phyloP scores from a whole-genome alignment of 2,797 vertebrate genomes.

The Phataginus tricuspis region DNA sequence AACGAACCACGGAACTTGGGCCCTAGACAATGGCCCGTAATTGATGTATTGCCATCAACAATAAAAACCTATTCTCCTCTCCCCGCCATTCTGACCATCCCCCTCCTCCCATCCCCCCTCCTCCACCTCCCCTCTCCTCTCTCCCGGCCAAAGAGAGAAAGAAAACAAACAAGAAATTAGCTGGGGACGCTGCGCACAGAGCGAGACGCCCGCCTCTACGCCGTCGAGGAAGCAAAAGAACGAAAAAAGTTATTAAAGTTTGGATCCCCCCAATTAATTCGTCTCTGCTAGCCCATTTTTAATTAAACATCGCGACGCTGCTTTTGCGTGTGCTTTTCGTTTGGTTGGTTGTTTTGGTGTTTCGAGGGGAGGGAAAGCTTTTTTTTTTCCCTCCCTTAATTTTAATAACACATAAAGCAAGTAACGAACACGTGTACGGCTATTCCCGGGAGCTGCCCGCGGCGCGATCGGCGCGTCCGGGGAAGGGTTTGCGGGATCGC shows the following conservation, averaged over 20 bases:
- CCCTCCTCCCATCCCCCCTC: conserved; percentile 72
- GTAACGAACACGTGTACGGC: conserved; percentile 35
- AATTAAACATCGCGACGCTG: conserved; percentile 29
- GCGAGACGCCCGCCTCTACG: conserved; percentile 52
- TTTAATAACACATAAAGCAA: conserved; percentile 49
- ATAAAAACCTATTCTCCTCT: conserved; percentile 84
- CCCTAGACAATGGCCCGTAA: conserved; percentile 84
- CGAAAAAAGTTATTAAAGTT: conserved; percentile 84
- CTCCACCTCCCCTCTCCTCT: conserved; percentile 64
- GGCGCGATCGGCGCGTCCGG: neutral
- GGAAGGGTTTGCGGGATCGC: neutral
- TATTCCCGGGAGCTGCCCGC: conserved; percentile 1
- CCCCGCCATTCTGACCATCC: conserved; percentile 77
- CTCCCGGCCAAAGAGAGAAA: conserved; percentile 71
- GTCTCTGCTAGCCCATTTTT: conserved; percentile 64
- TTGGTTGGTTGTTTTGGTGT: conserved; percentile 73
- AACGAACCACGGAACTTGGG: conserved; percentile 83
- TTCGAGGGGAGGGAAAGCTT: conserved; percentile 35
- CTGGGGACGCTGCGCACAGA: conserved; percentile 65
- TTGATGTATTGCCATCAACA: conserved; percentile 86
- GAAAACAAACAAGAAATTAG: conserved; percentile 87
- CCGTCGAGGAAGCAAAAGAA: conserved; percentile 74
- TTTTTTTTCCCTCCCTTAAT: neutral
- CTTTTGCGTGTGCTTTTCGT: conserved; percentile 60
- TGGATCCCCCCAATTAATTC: conserved; percentile 65